These are phyloP conservation scores for Nymphalis urticae DNA, from an alignment of 2,888 invertebrate genomes.

Conservation along the genomic window DNA sequence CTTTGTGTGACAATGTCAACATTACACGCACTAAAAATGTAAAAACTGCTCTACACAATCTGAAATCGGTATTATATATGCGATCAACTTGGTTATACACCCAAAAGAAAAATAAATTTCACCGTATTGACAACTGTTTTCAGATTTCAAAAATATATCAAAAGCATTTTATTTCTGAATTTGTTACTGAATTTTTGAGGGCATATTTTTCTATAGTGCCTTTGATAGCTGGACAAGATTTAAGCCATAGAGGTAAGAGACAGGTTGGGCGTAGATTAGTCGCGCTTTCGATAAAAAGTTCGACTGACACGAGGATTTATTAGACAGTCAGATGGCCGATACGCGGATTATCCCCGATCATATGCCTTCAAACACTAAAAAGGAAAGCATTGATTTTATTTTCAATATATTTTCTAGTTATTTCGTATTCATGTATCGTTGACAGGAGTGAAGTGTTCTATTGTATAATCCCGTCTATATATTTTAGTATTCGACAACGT, in stretches of 20 bases:
- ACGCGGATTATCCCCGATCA: slow-evolving; percentile 13
- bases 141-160: no score
- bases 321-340: slow-evolving; percentile 20
- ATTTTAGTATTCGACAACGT: no score
- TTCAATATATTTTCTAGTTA: neutral
- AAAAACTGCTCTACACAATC: no score
- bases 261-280: slow-evolving; percentile 20
- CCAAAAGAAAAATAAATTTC: no score
- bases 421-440: neutral
- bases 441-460: neutral
- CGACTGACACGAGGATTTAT: slow-evolving; percentile 26
- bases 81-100: no score
- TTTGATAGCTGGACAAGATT: slow-evolving; percentile 12
- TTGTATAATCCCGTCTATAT: neutral
- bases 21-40: no score
- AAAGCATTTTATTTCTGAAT: no score
- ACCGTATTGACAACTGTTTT: no score
- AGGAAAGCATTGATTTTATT: neutral
- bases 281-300: slow-evolving; percentile 24
- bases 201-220: neutral
- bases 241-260: slow-evolving; percentile 20
- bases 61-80: no score
- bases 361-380: slow-evolving; percentile 6
- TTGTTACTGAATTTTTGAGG: neutral
- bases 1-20: no score